These are phyloP conservation scores for Cephus pulcher DNA, from an alignment of 2,888 invertebrate species.

Conservation along the genomic window DNA sequence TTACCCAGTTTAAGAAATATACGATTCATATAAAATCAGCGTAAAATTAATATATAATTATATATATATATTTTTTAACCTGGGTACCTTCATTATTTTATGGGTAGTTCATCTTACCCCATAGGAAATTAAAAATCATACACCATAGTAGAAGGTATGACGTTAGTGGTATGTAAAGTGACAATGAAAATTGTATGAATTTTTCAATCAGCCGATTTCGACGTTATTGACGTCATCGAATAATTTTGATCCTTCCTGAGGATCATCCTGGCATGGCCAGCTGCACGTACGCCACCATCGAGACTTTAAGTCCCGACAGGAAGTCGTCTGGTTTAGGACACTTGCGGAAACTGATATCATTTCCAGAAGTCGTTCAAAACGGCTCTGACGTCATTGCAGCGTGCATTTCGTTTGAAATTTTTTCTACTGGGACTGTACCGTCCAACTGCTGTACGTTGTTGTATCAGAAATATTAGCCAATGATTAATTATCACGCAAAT, in stretches of 20 bases:
- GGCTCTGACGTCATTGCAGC: not conserved
- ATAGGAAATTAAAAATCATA: not conserved
- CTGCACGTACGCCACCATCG: not conserved
- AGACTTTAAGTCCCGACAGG: not conserved
- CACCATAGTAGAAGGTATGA: not conserved
- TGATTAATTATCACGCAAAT: too few species aligned
- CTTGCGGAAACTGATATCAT: not conserved
- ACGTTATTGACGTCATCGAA: conserved; percentile 1
- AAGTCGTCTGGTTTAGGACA: not conserved
- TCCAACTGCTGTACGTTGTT: not conserved
- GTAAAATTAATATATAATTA: not conserved
- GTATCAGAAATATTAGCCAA: not conserved
- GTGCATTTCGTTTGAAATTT: not conserved
- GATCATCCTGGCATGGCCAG: not conserved
- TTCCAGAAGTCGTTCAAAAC: not conserved
- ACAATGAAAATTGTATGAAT: not conserved
- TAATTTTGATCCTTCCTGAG: not conserved
- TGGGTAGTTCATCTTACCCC: too few species aligned
- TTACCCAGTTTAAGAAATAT: not conserved
- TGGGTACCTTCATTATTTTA: not conserved
- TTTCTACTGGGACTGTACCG: not conserved
- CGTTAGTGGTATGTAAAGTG: not conserved
- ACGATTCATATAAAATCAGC: not conserved
- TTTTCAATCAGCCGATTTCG: not conserved
- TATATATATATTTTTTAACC: not conserved